Conservation (phyloP, 1,140 invertebrate genomes). For the Meteorus sp. region DNA sequence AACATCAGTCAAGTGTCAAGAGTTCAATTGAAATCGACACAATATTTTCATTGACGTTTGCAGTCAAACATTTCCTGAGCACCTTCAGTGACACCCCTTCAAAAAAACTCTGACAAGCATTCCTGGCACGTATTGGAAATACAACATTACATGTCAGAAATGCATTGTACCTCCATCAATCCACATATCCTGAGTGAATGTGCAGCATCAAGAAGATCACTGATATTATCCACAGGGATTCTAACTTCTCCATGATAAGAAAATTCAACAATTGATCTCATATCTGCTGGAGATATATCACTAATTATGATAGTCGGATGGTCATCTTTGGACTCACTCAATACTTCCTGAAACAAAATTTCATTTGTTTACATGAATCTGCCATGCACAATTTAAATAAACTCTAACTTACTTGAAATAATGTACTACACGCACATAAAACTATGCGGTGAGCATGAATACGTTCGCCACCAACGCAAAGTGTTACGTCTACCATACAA, state of each 20-base stretch:
- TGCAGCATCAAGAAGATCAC: constrained; percentile 57
- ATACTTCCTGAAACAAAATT: constrained; percentile 48
- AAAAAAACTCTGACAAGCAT: neutral
- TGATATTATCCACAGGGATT: constrained; percentile 56
- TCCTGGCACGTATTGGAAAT: neutral
- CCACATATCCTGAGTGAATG: constrained; percentile 59
- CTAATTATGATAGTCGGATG: constrained; percentile 61
- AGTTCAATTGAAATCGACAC: too few relatives aligned
- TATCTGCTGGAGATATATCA: constrained; percentile 58
- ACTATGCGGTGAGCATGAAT: constrained; percentile 63
- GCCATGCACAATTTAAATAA: neutral
- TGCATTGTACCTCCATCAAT: constrained; percentile 57
- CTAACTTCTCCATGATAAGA: constrained; percentile 65
- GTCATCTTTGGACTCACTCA: constrained; percentile 52
- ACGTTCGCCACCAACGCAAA: constrained; percentile 59
- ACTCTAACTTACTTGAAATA: constrained; percentile 63
- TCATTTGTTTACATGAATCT: constrained; percentile 13
- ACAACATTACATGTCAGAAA: neutral
- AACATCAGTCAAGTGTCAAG: constrained; percentile 15
- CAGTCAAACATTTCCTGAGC: too few relatives aligned
- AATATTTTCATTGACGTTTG: too few relatives aligned
- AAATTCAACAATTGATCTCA: constrained; percentile 62
- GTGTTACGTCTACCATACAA: constrained; percentile 62
- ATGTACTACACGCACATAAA: constrained; percentile 63
- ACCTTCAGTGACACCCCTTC: too few relatives aligned